Evolutionary conservation across 2,888 invertebrate species (phyloP).

Genomic region (Drosophila pseudotakahashii): DNA sequence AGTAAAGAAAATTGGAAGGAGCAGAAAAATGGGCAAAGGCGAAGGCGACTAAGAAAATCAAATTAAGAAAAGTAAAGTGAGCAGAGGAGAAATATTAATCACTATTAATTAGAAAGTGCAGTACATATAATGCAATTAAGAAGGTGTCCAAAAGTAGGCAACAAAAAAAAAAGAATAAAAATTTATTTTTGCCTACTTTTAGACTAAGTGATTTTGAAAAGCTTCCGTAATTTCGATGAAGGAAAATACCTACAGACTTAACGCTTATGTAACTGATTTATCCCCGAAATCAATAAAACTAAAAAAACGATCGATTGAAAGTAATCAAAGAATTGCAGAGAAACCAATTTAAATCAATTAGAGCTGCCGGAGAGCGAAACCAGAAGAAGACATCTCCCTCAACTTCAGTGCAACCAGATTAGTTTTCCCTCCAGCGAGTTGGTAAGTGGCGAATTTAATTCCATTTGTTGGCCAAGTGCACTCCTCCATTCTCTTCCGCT

Average conservation of each 20-base stretch:
- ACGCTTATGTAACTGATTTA: no score
- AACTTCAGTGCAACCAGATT: conserved; percentile 25
- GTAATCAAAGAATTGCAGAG: conserved; percentile 7
- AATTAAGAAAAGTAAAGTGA: neutral
- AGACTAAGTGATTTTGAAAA: no score
- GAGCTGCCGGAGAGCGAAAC: neutral
- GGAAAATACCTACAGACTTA: no score
- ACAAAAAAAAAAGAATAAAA: no score
- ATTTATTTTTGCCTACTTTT: no score
- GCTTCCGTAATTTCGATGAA: no score
- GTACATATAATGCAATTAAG: neutral
- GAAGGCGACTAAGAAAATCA: neutral
- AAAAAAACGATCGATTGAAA: conserved; percentile 1
- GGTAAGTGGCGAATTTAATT: conserved; percentile 35
- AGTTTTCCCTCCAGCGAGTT: conserved; percentile 25
- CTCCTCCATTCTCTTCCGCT: neutral
- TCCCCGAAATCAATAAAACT: neutral
- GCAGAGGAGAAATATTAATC: neutral
- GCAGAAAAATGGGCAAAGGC: neutral
- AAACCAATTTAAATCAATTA: conserved; percentile 34
- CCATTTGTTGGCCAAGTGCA: conserved; percentile 29
- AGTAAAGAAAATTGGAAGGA: no score
- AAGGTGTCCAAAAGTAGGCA: no score
- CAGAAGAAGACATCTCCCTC: conserved; percentile 6
- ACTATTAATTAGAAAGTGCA: neutral